Evolutionary conservation across 1,140 invertebrate species (phyloP).

Genomic region (Lordiphosa clarofinis): DNA sequence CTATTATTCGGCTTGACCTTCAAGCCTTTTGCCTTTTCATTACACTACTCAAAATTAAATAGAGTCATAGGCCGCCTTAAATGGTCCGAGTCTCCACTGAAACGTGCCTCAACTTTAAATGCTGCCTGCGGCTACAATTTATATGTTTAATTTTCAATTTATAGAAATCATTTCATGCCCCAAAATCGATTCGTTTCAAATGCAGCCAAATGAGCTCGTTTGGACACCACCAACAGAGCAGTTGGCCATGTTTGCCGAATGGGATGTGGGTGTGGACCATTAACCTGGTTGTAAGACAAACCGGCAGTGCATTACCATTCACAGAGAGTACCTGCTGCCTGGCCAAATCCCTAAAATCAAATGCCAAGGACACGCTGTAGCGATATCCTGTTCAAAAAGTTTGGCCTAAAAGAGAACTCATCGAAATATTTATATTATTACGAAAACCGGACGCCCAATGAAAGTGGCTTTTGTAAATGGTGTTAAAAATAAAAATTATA

Average conservation of each 20-base stretch:
- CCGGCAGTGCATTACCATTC: slow-evolving; percentile 12
- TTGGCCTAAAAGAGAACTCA: no score
- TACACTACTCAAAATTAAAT: no score
- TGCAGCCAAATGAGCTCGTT: slow-evolving; percentile 3
- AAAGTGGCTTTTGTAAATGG: slow-evolving; percentile 24
- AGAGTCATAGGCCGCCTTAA: slow-evolving; percentile 12
- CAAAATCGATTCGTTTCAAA: slow-evolving; percentile 43
- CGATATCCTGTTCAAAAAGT: not conserved
- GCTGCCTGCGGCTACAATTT: slow-evolving; percentile 35
- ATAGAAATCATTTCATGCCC: slow-evolving; percentile 40
- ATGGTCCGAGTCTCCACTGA: slow-evolving; percentile 16
- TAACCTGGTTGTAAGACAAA: slow-evolving; percentile 16
- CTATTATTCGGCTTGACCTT: no score
- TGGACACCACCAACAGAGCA: slow-evolving; percentile 21
- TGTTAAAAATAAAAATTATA: not conserved
- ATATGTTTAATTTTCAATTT: slow-evolving; percentile 51
- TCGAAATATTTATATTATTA: slow-evolving; percentile 8
- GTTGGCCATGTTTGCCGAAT: slow-evolving; percentile 30
- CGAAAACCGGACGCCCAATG: not conserved
- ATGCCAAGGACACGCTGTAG: not conserved
- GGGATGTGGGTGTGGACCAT: slow-evolving; percentile 37
- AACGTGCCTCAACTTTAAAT: slow-evolving; percentile 19
- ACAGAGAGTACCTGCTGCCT: no score
- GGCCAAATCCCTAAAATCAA: not conserved
- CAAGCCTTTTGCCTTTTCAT: no score